These are phyloP conservation scores for Chiloscyllium plagiosum DNA, from an alignment of 2,113 vertebrate species.

Conservation along the genomic window DNA sequence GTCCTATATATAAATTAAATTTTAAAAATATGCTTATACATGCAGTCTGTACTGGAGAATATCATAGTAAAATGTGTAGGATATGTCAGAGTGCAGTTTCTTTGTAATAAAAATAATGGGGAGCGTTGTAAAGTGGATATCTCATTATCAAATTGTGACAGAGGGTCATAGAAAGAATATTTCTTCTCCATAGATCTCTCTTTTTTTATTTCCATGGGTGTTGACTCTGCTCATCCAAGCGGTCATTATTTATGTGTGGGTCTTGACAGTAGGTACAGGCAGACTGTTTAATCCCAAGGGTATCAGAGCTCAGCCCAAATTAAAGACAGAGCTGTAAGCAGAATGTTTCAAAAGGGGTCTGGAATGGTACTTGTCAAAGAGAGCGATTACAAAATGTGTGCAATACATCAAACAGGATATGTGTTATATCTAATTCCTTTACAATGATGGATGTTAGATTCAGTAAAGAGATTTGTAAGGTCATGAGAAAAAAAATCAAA, in stretches of 20 bases:
- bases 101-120: not conserved
- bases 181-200: not conserved
- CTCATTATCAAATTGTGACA: too few species aligned
- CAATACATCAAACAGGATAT: not conserved
- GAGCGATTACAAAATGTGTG: not conserved
- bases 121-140: too few species aligned
- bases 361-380: not conserved
- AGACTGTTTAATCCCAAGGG: not conserved
- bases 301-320: not conserved
- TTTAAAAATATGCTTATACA: not conserved
- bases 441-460: not conserved
- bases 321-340: not conserved
- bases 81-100: not conserved
- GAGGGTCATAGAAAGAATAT: not conserved
- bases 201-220: not conserved
- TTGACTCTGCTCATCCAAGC: not conserved
- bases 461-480: not conserved
- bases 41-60: not conserved
- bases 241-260: not conserved
- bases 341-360: not conserved
- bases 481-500: not conserved
- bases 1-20: constrained; percentile 61
- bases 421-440: not conserved
- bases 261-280: not conserved
- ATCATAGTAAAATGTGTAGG: not conserved